Evolutionary conservation across 2,888 invertebrate genomes (phyloP), one percentile per base, ranked within the genome.

Genomic region (Thelaira solivaga): DNA sequence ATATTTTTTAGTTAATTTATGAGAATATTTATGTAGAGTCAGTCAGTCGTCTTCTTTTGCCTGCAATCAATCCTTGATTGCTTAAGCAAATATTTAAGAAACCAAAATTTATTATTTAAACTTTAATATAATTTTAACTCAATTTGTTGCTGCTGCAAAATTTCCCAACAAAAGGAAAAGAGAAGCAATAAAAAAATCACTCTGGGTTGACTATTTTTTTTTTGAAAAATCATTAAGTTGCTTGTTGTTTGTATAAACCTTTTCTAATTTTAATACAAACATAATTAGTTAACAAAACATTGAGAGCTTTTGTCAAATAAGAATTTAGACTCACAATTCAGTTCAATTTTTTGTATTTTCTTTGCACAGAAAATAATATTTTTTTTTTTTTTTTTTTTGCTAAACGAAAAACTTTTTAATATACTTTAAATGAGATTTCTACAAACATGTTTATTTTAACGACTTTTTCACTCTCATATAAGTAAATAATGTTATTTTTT

Each of bases 391-490:
- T 68, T 10, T 49, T 68, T 61, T 62, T 68, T 43, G 67, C 67
- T 75, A 75, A 75, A 68, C 74, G 74, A 75, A 75, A 75, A 75
- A 75, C 39, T 75, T 75, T 74, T 67, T 75, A 75, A 75, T 68
- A 68, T 31, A 67, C 61, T 75, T 62, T 31, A 75, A 68, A 75
- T 75, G 74, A 68, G 74, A 75, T 75, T 75, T 75, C 39, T 75
- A 51, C 57, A 20, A 51, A 74, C 51, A 67, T 74, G 61, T 74
- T 67, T 68, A 55, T 74, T 74, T 53, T 74, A 68, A 75, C 31
- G 67, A 68, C 74, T 55, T 61, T 39, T 67, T 24, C 22, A 62
- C 53, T 67, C 51, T 22, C 51, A 67, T 29, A 51, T 61, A 67
- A 61, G 61, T 67, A 61, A 67, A 61, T 61, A 67, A 59, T 61